Conservation (phyloP, 2,888 invertebrate species). For the Caenorhabditis zanzibari region DNA sequence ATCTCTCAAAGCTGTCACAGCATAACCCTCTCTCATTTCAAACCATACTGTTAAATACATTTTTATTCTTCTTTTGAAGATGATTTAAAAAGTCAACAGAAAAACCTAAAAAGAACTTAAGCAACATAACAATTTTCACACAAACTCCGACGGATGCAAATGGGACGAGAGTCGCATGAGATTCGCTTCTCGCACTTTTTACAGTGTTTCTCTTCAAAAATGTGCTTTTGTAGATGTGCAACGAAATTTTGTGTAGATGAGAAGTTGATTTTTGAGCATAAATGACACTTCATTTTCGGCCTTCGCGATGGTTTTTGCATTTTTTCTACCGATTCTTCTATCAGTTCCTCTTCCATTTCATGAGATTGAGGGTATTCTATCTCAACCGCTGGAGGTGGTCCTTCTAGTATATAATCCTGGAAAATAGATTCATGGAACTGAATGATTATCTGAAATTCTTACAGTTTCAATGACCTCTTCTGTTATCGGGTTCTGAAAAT, state of each 20-base stretch:
- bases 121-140: constrained; percentile 36
- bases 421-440: neutral
- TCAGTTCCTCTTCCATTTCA: neutral
- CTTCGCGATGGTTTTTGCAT: neutral
- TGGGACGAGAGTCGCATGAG: constrained; percentile 87
- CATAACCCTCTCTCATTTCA: constrained; percentile 11
- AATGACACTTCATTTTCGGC: constrained; percentile 57
- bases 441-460: neutral
- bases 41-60: no score
- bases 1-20: constrained; percentile 35
- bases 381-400: neutral
- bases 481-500: constrained; percentile 31
- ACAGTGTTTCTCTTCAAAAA: constrained; percentile 42
- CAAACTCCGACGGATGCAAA: constrained; percentile 28
- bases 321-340: neutral
- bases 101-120: neutral
- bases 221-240: constrained; percentile 63
- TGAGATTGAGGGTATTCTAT: neutral
- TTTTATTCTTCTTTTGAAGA: no score
- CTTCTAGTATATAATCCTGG: constrained; percentile 14
- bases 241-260: constrained; percentile 50
- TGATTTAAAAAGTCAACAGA: neutral
- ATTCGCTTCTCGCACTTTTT: constrained; percentile 87
- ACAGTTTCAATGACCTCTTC: constrained; percentile 48
- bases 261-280: constrained; percentile 51